Evolutionary conservation across 2,888 invertebrate species (phyloP).

Genomic region (Volucella inanis): DNA sequence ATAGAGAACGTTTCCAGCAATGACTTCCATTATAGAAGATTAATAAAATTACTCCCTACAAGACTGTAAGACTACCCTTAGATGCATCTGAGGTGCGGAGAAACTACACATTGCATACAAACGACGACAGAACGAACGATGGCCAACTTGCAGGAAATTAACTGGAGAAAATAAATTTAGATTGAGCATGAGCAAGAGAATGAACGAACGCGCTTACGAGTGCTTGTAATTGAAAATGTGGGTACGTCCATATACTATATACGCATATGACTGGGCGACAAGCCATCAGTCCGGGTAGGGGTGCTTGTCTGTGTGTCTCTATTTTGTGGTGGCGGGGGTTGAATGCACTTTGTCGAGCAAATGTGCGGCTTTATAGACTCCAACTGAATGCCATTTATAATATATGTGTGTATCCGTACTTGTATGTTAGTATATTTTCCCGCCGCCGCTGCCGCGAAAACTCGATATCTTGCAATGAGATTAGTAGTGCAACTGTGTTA

Average conservation of each 20-base stretch:
- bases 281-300: slow-evolving; percentile 5
- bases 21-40: slow-evolving; percentile 70
- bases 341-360: slow-evolving; percentile 65
- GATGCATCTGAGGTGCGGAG: neutral
- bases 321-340: slow-evolving; percentile 54
- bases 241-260: neutral
- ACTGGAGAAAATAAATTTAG: slow-evolving; percentile 73
- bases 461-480: slow-evolving; percentile 67
- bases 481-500: slow-evolving; percentile 69
- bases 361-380: slow-evolving; percentile 24
- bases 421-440: too few species aligned
- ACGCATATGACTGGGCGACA: too few species aligned
- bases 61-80: slow-evolving; percentile 12
- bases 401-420: neutral
- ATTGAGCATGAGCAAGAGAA: slow-evolving; percentile 68
- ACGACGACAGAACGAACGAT: slow-evolving; percentile 17
- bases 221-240: slow-evolving; percentile 66
- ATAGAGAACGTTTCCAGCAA: slow-evolving; percentile 47
- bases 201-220: slow-evolving; percentile 49
- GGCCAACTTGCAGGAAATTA: slow-evolving; percentile 70
- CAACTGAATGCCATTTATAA: neutral
- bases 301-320: slow-evolving; percentile 7
- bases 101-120: neutral
- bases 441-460: slow-evolving; percentile 6
- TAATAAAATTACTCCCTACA: slow-evolving; percentile 71